Base-by-base conservation (phyloP, 2,113 vertebrate species). In the Erpornis zantholeuca region DNA sequence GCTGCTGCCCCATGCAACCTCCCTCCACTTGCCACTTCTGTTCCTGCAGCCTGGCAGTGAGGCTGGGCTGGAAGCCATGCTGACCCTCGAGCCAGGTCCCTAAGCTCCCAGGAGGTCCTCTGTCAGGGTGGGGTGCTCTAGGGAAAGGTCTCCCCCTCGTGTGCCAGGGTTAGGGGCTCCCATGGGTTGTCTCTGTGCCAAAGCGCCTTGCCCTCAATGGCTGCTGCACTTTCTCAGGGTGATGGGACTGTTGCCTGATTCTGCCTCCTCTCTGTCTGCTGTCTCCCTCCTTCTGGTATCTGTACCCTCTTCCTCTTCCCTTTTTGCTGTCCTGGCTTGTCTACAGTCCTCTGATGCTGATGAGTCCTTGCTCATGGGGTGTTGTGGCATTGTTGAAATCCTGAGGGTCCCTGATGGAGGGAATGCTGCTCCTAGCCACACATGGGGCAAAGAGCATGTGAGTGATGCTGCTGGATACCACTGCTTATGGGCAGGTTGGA, bases 241-340 rank as follows among this genome's bases (percentile, higher is more conserved):
- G 54, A 64, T 50, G 76, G 52, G 94, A 90, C 47, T 27, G 1
- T 54, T 96, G 94, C 93, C 69, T 81, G 86, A 72, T 54, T 90
- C 61, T 76, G 75, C 71, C 68, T 88, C 33, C 3, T 97, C 76
- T 94, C 79, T 86, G 68, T 90, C 63, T 94, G 87, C 91, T 78
- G 50, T 90, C 38, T 78, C 57, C 68, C 68, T 50, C 38, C 33
- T 60, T 38, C 60, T 66, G 54, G 49, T 69, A 19, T 52, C 79
- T 73, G 19, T 77, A 59, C 71, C 54, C 61, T 88, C 71, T 64
- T 60, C 47, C 50, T 86, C 35, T 35, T 45, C 38, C 63, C 38
- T 31, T 68, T 90, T 97, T 97, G 97, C 96, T 97, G 90, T 97
- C 96, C 95, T 97, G 97, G 96, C 97, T 97, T 97, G 64, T 76